Evolutionary conservation across 2,113 vertebrate genomes (phyloP).

Genomic region (Bubalus kerabau): DNA sequence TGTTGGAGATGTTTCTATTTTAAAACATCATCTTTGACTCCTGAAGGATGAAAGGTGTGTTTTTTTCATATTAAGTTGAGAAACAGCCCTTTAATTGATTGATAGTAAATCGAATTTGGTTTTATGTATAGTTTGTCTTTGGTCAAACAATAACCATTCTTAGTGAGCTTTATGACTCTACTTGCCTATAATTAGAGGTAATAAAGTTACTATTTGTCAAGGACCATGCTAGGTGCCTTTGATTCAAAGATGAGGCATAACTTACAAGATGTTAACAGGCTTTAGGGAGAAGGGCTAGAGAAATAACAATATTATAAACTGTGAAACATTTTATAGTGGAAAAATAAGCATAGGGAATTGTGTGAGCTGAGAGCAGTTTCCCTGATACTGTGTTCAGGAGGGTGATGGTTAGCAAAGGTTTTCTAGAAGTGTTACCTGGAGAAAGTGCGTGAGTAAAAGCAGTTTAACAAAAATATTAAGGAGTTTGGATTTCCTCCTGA

Average conservation of each 20-base stretch:
- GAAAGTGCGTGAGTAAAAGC: background rate
- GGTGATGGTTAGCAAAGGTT: background rate
- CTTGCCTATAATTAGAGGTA: background rate
- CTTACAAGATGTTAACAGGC: background rate
- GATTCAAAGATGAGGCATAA: background rate
- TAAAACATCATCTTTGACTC: background rate
- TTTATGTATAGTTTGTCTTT: background rate
- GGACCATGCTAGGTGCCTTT: background rate
- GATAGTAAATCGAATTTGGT: conserved; percentile 11
- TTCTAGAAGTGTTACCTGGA: background rate
- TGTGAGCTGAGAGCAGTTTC: background rate
- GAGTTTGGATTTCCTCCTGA: conserved; percentile 36
- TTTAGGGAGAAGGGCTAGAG: background rate
- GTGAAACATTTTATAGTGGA: background rate
- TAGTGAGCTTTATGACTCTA: background rate
- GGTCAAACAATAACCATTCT: background rate
- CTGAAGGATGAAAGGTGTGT: background rate
- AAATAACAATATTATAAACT: background rate
- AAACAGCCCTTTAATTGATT: background rate
- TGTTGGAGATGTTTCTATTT: background rate
- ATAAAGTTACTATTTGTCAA: background rate
- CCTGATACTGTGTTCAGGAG: background rate
- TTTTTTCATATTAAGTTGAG: background rate
- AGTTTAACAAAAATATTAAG: conserved; percentile 7
- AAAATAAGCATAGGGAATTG: background rate